These are phyloP conservation scores for Apamea epomidion DNA, from an alignment of 2,888 invertebrate species.

Conservation along the genomic window DNA sequence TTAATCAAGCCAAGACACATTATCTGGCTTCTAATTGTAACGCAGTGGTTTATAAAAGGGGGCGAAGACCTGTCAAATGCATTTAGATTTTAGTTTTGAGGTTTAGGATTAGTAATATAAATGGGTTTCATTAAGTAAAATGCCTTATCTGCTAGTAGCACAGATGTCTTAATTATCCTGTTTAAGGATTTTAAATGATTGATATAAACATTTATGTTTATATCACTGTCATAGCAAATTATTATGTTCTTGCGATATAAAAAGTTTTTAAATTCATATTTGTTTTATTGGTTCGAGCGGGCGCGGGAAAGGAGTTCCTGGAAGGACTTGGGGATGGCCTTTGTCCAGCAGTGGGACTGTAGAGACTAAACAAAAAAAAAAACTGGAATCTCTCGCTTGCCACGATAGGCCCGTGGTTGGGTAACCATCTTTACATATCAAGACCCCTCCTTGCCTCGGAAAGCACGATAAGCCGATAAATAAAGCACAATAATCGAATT, in stretches of 20 bases:
- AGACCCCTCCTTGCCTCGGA: neutral
- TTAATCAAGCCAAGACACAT: conserved; percentile 22
- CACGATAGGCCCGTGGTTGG: neutral
- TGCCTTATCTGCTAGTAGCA: neutral
- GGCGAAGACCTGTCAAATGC: neutral
- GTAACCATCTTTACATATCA: neutral
- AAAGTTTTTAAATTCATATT: neutral
- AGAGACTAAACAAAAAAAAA: no score
- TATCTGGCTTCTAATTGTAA: conserved; percentile 24
- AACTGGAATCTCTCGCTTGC: neutral
- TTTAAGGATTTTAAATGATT: neutral
- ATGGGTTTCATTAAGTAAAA: neutral
- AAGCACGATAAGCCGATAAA: neutral
- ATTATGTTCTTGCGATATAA: neutral
- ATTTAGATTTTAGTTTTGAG: neutral
- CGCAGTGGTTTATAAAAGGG: conserved; percentile 7
- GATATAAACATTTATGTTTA: neutral
- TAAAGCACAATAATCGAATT: neutral
- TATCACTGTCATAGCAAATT: neutral
- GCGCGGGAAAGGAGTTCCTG: no score
- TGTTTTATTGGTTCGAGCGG: no score
- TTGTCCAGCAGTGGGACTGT: no score
- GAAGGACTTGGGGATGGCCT: no score
- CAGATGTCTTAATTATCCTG: neutral
- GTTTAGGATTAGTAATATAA: neutral